Evolutionary conservation across 2,113 vertebrate genomes (phyloP).

Genomic region (Carassius auratus): DNA sequence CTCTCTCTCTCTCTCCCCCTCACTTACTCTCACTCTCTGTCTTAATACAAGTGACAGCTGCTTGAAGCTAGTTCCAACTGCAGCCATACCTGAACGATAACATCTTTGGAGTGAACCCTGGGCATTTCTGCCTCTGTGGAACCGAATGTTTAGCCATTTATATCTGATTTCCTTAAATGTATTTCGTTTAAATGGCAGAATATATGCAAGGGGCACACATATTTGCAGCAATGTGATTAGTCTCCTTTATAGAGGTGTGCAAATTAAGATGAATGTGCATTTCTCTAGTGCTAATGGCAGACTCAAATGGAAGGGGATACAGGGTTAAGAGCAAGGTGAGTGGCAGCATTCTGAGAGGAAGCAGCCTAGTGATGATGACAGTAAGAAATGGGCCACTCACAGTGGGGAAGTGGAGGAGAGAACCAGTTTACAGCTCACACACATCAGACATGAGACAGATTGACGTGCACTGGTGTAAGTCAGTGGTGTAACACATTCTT

Average conservation of each 20-base stretch:
- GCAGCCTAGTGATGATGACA: not conserved
- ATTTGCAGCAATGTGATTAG: conserved; percentile 34
- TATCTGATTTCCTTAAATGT: not conserved
- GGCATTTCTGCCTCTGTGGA: not conserved
- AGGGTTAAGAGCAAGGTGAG: conserved; percentile 35
- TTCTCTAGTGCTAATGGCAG: conserved; percentile 36
- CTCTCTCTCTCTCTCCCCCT: not conserved
- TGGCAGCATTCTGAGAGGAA: not conserved
- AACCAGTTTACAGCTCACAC: not conserved
- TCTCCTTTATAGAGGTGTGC: conserved; percentile 17
- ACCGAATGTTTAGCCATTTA: not conserved
- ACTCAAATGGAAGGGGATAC: conserved; percentile 21
- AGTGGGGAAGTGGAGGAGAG: not conserved
- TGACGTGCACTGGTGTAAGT: conserved; percentile 30
- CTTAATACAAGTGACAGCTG: not conserved
- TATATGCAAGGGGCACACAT: not conserved
- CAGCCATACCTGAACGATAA: not conserved
- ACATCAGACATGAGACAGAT: conserved; percentile 13
- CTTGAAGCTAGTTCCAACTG: not conserved
- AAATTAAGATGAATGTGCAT: conserved; percentile 51
- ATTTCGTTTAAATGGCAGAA: conserved; percentile 4
- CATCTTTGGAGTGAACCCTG: conserved; percentile 12
- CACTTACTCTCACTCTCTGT: not conserved
- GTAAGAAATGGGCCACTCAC: not conserved
- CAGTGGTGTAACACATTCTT: conserved; percentile 4